Conservation (phyloP, 2,113 vertebrate genomes). For the Megaceryle torquata region DNA sequence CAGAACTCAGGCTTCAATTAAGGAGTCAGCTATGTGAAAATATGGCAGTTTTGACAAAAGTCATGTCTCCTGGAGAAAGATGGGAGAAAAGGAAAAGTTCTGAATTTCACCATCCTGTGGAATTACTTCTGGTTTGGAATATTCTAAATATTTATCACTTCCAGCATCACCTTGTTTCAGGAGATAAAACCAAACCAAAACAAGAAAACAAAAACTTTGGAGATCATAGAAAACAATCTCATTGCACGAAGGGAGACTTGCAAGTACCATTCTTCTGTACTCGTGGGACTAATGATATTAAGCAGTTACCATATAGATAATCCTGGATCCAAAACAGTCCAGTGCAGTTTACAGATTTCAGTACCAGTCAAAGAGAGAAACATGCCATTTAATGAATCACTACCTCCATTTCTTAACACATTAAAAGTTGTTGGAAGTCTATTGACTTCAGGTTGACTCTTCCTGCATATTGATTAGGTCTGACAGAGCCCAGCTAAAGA, state of each 20-base stretch:
- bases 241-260: neutral
- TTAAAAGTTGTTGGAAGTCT: neutral
- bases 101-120: neutral
- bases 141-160: neutral
- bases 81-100: neutral
- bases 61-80: neutral
- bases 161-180: neutral
- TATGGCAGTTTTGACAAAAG: neutral
- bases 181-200: neutral
- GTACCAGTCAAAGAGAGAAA: neutral
- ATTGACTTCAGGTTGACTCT: neutral
- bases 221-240: neutral
- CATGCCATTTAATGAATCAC: neutral
- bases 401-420: neutral
- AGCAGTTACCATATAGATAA: neutral
- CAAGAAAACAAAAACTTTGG: neutral
- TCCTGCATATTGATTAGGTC: neutral
- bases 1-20: neutral
- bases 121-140: neutral
- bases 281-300: neutral
- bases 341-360: neutral
- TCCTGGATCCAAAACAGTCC: neutral
- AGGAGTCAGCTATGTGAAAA: neutral
- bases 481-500: too few species aligned
- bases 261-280: neutral